These are phyloP conservation scores for Endomychus coccineus DNA, from an alignment of 2,888 invertebrate genomes.

Conservation along the genomic window DNA sequence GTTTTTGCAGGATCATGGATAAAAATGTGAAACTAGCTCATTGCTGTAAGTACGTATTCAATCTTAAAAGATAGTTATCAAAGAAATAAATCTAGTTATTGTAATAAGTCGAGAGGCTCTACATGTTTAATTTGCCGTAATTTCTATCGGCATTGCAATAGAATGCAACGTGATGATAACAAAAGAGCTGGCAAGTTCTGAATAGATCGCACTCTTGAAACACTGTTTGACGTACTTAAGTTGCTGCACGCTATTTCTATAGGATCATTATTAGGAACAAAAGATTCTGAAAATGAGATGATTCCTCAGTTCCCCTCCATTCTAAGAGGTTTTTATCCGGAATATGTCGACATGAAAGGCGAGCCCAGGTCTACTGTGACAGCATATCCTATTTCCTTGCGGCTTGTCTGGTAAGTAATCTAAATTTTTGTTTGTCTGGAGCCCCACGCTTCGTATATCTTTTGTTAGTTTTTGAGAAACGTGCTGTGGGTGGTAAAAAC, in stretches of 20 bases:
- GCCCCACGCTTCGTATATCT: slow-evolving; percentile 15
- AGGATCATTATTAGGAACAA: slow-evolving; percentile 45
- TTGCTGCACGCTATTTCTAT: slow-evolving; percentile 32
- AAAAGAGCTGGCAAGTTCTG: slow-evolving; percentile 30
- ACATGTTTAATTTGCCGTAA: slow-evolving; percentile 30
- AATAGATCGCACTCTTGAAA: slow-evolving; percentile 32
- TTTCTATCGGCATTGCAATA: slow-evolving; percentile 24
- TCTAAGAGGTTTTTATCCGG: slow-evolving; percentile 26
- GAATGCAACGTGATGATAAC: slow-evolving; percentile 33
- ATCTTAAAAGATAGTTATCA: too few relatives aligned
- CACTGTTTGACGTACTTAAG: slow-evolving; percentile 34
- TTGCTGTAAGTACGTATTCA: too few relatives aligned
- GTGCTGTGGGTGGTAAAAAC: too few relatives aligned
- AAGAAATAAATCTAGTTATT: too few relatives aligned
- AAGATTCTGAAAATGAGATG: slow-evolving; percentile 44
- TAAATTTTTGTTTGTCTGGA: slow-evolving; percentile 33
- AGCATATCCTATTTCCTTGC: slow-evolving; percentile 13
- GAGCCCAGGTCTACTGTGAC: slow-evolving; percentile 15
- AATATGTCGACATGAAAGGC: slow-evolving; percentile 34
- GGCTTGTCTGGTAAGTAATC: slow-evolving; percentile 23
- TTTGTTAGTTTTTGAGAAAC: too few relatives aligned
- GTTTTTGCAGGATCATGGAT: too few relatives aligned
- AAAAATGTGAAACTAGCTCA: too few relatives aligned
- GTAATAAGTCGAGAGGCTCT: too few relatives aligned
- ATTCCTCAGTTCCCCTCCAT: slow-evolving; percentile 35